These are phyloP conservation scores for Tenebrosternarchus preto DNA, from an alignment of 2,113 vertebrate genomes.

Conservation along the genomic window DNA sequence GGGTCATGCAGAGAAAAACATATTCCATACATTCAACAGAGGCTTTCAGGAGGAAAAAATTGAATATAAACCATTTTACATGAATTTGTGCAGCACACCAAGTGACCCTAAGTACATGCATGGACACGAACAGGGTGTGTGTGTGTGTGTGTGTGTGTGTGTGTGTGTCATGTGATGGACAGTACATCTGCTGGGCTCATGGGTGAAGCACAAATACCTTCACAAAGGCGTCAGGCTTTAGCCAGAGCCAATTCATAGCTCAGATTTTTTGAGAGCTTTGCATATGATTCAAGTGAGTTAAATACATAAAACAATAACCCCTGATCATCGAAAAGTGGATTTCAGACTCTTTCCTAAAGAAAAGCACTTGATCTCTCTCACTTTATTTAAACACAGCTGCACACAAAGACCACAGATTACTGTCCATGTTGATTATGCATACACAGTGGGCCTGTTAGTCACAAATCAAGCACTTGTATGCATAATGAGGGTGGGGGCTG, in stretches of 20 bases:
- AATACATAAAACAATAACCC: slow-evolving; percentile 11
- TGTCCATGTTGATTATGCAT: slow-evolving; percentile 34
- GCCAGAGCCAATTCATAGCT: neutral
- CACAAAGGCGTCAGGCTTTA: neutral
- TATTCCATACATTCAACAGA: neutral
- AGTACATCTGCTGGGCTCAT: slow-evolving; percentile 19
- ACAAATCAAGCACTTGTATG: neutral
- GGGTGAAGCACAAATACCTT: neutral
- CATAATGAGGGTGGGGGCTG: neutral
- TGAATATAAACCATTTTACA: neutral
- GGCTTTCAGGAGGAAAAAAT: neutral
- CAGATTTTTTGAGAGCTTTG: neutral
- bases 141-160: neutral
- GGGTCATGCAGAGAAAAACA: neutral
- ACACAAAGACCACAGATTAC: slow-evolving; percentile 2
- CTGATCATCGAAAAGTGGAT: neutral
- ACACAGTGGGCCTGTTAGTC: slow-evolving; percentile 1
- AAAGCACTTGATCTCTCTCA: slow-evolving; percentile 14
- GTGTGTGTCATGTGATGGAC: slow-evolving; percentile 28
- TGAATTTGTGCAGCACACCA: slow-evolving; percentile 41
- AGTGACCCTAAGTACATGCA: slow-evolving; percentile 4
- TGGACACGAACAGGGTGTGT: neutral
- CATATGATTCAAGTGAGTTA: neutral
- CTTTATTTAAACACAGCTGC: slow-evolving; percentile 22
- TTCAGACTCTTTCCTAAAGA: slow-evolving; percentile 17